phyloP scores from a whole-genome alignment of 1,140 invertebrate genomes.

The Drosophila subobscura region DNA sequence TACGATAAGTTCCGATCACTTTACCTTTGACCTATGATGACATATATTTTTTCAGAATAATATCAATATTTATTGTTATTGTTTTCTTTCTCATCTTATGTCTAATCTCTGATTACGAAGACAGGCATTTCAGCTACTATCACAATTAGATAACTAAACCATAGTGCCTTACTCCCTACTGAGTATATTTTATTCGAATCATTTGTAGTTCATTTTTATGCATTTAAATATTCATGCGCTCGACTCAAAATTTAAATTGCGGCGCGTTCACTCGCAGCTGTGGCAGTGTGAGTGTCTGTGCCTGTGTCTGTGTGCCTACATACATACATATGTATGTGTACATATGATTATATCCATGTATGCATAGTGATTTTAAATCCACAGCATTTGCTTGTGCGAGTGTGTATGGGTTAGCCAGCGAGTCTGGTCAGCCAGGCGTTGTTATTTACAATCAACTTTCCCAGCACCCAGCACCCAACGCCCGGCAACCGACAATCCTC shows the following conservation, averaged over 20 bases:
- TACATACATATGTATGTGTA: not conserved
- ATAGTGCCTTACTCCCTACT: too few relatives aligned
- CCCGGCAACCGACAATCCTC: not conserved
- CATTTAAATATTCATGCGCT: constrained; percentile 54
- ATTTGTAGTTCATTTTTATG: constrained; percentile 23
- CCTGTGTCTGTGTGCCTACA: not conserved
- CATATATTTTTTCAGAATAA: too few relatives aligned
- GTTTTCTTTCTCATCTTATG: too few relatives aligned
- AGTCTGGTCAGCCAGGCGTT: constrained; percentile 27
- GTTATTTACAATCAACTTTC: constrained; percentile 41
- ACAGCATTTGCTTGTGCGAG: constrained; percentile 1
- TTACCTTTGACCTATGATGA: too few relatives aligned
- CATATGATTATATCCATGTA: not conserved
- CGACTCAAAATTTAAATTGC: constrained; percentile 52
- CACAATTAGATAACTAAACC: too few relatives aligned
- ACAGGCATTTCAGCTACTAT: too few relatives aligned
- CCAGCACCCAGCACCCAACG: not conserved
- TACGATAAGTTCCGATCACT: too few relatives aligned
- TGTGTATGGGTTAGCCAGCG: constrained; percentile 15
- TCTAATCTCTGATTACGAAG: too few relatives aligned
- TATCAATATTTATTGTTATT: too few relatives aligned
- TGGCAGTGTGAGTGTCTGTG: constrained; percentile 5
- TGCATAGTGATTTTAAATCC: not conserved
- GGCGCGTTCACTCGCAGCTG: constrained; percentile 31
- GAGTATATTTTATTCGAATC: too few relatives aligned